phyloP scores from a whole-genome alignment of 2,888 invertebrate genomes.

The Volucella zonaria region DNA sequence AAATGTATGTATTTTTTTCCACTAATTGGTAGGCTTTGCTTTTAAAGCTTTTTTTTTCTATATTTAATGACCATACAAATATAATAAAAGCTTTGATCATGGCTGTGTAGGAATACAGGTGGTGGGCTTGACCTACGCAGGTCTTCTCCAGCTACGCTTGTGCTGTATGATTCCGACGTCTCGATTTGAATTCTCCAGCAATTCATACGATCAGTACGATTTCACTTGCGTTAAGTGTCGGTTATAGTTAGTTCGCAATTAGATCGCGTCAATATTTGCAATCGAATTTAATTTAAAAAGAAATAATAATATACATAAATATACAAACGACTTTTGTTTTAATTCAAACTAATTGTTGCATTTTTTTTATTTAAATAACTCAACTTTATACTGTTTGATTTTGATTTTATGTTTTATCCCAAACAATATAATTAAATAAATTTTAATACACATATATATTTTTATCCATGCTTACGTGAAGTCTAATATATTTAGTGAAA shows the following conservation, averaged over 20 bases:
- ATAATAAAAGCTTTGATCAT: constrained; percentile 54
- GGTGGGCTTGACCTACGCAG: constrained; percentile 65
- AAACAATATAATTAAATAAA: no score
- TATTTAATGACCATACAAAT: constrained; percentile 9
- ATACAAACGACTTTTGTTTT: constrained; percentile 30
- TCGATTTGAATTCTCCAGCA: constrained; percentile 74
- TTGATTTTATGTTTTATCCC: not conserved
- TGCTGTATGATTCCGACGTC: constrained; percentile 66
- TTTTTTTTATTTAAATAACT: constrained; percentile 39
- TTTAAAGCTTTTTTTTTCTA: constrained; percentile 44
- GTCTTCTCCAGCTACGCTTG: constrained; percentile 63
- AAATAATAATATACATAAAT: constrained; percentile 14
- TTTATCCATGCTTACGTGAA: no score
- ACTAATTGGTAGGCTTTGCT: constrained; percentile 16
- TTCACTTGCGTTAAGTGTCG: constrained; percentile 81
- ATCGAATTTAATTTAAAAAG: not conserved
- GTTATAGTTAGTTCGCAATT: constrained; percentile 74
- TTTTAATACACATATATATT: no score
- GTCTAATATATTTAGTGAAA: constrained; percentile 12
- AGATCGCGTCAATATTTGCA: constrained; percentile 2
- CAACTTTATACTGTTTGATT: constrained; percentile 28
- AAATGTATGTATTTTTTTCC: constrained; percentile 6
- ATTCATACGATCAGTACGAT: constrained; percentile 80
- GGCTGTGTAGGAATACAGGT: constrained; percentile 65
- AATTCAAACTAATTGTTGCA: constrained; percentile 61